Evolutionary conservation across 2,888 invertebrate genomes (phyloP), one percentile per base, ranked within the genome.

Genomic region (Marronus borbonicus): DNA sequence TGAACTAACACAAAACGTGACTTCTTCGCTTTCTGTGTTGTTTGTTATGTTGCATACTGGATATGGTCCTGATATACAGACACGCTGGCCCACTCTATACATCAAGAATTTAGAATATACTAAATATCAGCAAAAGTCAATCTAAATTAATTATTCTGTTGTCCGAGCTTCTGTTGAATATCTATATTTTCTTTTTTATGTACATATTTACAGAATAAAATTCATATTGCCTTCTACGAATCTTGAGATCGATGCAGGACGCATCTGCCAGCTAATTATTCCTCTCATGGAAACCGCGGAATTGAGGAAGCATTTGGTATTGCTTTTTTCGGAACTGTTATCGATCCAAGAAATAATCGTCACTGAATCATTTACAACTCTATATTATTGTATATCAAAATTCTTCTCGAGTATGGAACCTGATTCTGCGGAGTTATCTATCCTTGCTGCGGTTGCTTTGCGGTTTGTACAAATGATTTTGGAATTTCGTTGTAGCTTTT

Each of bases 321-420:
- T 58, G 24, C 17, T 77, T 69, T 58, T 52, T n/a, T 58, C 69
- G 1, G 17, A 52, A 66, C 17, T 78, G 12, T 10, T 78, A 55
- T 74, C 64, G 14, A 44, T 60, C 44, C 24, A 24, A 24, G 44
- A 24, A 20, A 14, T 74, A 44, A 20, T 39, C 28, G 39, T 44
- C n/a, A 20, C 24, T 17, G 44, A 74, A 14, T 60, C 5, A 3
- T 44, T 24, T 17, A 20, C 55, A 24, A 44, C 60, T 74, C n/a
- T 74, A 24, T 60, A 62, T 60, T 4, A 5, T 44, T 74, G 72
- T 17, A 74, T 74, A 31, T 60, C 72, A 10, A 31, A 60, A 14
- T 74, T 55, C 44, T 74, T 74, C n/a, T 24, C 24, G 8, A 24
- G 17, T 10, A 36, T 62, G 24, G 49, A 74, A 74, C 17, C 58